Base-by-base conservation (phyloP, 2,888 invertebrate species). In the Clepsis dumicolana region DNA sequence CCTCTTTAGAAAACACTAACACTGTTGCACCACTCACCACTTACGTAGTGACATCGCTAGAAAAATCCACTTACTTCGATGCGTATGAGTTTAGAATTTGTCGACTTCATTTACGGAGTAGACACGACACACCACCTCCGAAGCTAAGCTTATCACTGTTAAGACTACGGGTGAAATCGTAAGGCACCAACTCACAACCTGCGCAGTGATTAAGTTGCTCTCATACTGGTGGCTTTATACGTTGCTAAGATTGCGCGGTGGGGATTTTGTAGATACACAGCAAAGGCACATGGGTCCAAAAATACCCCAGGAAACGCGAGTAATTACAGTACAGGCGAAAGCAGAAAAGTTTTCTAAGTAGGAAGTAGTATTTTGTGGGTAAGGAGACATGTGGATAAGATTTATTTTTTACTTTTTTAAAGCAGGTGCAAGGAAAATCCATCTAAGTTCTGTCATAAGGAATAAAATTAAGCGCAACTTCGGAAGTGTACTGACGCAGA, bases 271-370 rank as follows among this genome's bases (percentile, higher is more conserved):
- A 29, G 48, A 29, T 32, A 18, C 38, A n/a, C 21, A 5, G 29
- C 18, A 1, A 4, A 10, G 25, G 18, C 16, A 50, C 35, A 35
- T 10, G 10, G 27, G 12, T 44, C n/a, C 5, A 2, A 16, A 16
- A 25, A 53, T 41, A 54, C 24, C 88, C 83, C 88, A 91, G 90
- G 90, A 92, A 92, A 90, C 85, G 80, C 71, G 16, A n/a, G 21
- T 21, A 32, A 35, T 16, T 14, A 24, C 14, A 80, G 84, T 14
- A 24, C 14, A 80, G 84, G 79, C 83, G 84, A 89, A 88, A 90
- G 87, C 81, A 86, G 84, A 91, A 91, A 90, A 44, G 1, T 29
- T 68, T 89, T 90, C 90, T 91, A 88, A 87, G 82, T 86, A 87
- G 87, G 87, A 88, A 90, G 86, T 87, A 73, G 74, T 25, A 61